A percentile compares a stretch with the other conserved stretches of the same genome.
phyloP scores from a whole-genome alignment of 2,113 vertebrate species.

The Cairina moschata region DNA sequence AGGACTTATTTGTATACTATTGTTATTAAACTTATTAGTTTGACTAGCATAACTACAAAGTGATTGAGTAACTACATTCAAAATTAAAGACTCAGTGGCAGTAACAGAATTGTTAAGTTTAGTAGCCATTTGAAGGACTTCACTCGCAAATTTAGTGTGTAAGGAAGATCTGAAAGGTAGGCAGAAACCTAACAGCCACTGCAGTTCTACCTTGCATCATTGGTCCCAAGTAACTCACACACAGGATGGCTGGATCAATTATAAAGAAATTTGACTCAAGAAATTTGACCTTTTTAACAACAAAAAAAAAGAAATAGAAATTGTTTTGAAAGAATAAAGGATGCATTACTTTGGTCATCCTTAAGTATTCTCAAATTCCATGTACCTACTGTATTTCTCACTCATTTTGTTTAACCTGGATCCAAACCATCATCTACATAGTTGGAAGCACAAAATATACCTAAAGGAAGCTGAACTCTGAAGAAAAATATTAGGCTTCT shows the following conservation, averaged over 20 bases:
- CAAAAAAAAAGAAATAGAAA: background rate
- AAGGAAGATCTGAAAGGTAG: background rate
- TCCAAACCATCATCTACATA: background rate
- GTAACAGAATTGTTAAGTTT: background rate
- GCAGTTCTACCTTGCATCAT: background rate
- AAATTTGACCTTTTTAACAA: background rate
- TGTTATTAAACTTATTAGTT: background rate
- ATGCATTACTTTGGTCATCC: background rate
- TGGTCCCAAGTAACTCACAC: background rate
- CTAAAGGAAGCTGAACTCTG: background rate
- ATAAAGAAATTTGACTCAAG: constrained; percentile 14
- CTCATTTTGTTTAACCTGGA: background rate
- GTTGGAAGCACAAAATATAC: background rate
- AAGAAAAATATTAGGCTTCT: background rate
- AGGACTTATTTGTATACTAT: background rate
- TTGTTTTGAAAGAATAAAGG: constrained; percentile 5
- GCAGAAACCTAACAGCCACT: background rate
- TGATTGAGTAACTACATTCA: background rate
- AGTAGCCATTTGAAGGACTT: background rate
- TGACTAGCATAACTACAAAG: background rate
- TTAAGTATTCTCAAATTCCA: background rate
- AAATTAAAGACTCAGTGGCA: background rate
- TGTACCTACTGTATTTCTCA: background rate
- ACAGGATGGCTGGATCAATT: constrained; percentile 47
- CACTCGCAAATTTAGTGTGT: background rate